Conservation (phyloP, 2,797 vertebrate genomes). For the Rhinoraja longicauda region DNA sequence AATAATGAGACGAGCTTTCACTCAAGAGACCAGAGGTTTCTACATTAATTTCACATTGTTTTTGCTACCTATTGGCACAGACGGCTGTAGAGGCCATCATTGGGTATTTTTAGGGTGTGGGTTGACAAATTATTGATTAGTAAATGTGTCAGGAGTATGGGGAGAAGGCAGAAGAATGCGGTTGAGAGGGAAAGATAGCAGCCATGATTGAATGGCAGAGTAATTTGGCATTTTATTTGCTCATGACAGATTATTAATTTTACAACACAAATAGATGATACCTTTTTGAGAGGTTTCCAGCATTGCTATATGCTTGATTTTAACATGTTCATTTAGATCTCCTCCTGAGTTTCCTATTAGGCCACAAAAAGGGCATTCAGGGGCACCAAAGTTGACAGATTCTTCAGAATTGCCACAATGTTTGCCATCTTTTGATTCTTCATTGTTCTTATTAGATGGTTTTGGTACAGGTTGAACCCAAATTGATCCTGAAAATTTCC, state of each 20-base stretch:
- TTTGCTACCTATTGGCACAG: background rate
- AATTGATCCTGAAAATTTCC: background rate
- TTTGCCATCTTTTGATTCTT: background rate
- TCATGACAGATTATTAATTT: background rate
- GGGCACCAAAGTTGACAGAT: background rate
- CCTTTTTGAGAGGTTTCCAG: constrained; percentile 23
- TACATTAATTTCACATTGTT: constrained; percentile 51
- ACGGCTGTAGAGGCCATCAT: no score
- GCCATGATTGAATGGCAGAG: no score
- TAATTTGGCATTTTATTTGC: background rate
- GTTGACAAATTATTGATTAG: no score
- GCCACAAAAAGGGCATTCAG: constrained; percentile 52
- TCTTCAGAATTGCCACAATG: background rate
- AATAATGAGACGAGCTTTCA: background rate
- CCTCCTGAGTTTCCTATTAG: constrained; percentile 44
- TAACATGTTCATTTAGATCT: constrained; percentile 51
- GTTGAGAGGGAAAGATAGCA: no score
- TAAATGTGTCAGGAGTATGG: no score
- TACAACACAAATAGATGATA: background rate
- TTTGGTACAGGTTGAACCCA: background rate
- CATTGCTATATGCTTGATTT: constrained; percentile 51
- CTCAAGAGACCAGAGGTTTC: constrained; percentile 43
- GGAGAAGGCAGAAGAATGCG: no score
- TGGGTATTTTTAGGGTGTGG: no score
- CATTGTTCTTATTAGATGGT: background rate